Evolutionary conservation across 1,140 invertebrate species (phyloP).

Genomic region (Coptotermes formosanus): DNA sequence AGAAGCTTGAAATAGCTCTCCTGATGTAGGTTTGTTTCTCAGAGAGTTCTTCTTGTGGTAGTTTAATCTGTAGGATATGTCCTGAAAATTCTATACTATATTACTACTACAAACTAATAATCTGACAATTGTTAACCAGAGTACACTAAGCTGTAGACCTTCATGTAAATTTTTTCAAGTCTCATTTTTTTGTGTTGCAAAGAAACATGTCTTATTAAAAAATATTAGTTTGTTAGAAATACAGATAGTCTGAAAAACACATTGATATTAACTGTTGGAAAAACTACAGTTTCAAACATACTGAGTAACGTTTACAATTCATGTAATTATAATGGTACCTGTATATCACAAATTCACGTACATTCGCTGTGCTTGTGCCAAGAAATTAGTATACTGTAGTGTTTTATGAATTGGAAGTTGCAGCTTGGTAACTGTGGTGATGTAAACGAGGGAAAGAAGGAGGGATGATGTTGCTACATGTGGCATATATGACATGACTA

Average conservation of each 20-base stretch:
- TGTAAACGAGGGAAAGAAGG: neutral
- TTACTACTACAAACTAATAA: too few species aligned
- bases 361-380: neutral
- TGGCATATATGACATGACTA: neutral
- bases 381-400: neutral
- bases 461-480: neutral
- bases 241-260: neutral
- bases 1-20: too few species aligned
- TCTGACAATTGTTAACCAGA: too few species aligned
- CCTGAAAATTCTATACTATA: too few species aligned
- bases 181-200: too few species aligned
- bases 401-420: neutral
- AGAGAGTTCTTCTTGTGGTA: too few species aligned
- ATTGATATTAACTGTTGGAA: neutral
- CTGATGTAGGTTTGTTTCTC: too few species aligned
- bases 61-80: too few species aligned
- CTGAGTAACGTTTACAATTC: neutral
- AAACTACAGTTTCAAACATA: neutral
- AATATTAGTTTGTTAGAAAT: neutral
- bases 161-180: too few species aligned
- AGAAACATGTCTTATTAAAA: too few species aligned
- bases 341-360: neutral
- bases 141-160: too few species aligned
- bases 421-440: neutral
- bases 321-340: neutral